Evolutionary conservation across 2,888 invertebrate species (phyloP).

Genomic region (Drosophila kuntzei): DNA sequence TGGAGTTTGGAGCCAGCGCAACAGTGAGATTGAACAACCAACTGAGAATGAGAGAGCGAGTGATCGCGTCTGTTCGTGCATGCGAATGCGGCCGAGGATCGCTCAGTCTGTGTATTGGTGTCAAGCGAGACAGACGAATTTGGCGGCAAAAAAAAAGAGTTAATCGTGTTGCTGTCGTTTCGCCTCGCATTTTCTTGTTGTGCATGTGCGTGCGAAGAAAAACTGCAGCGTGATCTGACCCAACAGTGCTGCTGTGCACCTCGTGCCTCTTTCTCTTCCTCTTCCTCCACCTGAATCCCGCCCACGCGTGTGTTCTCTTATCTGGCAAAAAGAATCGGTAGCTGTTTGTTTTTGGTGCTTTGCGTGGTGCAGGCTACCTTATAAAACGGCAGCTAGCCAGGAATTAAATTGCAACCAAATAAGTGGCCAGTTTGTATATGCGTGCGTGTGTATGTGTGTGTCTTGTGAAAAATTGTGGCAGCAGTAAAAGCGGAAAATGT

Average conservation of each 20-base stretch:
- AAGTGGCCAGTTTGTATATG: constrained; percentile 36
- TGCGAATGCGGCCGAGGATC: constrained; percentile 50
- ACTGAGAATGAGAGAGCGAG: constrained; percentile 11
- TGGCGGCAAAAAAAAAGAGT: constrained; percentile 37
- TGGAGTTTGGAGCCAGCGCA: constrained; percentile 43
- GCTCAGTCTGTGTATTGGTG: constrained; percentile 63
- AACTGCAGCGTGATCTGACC: constrained; percentile 42
- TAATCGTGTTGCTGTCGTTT: constrained; percentile 13
- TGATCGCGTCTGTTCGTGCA: constrained; percentile 35
- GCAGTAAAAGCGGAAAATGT: constrained; percentile 59
- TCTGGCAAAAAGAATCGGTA: constrained; percentile 57
- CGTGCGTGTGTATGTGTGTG: constrained; percentile 16
- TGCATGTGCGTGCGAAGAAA: constrained; percentile 36
- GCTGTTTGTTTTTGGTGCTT: constrained; percentile 48
- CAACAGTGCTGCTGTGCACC: constrained; percentile 10
- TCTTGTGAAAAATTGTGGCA: constrained; percentile 37
- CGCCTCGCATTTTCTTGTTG: constrained; percentile 33
- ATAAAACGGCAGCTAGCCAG: constrained; percentile 66
- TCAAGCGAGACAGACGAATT: constrained; percentile 55
- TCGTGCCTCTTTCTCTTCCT: too few species aligned
- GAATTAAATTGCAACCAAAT: constrained; percentile 51
- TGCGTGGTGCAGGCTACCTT: constrained; percentile 48
- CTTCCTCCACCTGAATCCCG: background rate
- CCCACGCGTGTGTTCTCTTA: constrained; percentile 58
- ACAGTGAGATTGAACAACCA: constrained; percentile 1